phyloP scores from a whole-genome alignment of 2,113 vertebrate species.

The Oophaga pumilio region DNA sequence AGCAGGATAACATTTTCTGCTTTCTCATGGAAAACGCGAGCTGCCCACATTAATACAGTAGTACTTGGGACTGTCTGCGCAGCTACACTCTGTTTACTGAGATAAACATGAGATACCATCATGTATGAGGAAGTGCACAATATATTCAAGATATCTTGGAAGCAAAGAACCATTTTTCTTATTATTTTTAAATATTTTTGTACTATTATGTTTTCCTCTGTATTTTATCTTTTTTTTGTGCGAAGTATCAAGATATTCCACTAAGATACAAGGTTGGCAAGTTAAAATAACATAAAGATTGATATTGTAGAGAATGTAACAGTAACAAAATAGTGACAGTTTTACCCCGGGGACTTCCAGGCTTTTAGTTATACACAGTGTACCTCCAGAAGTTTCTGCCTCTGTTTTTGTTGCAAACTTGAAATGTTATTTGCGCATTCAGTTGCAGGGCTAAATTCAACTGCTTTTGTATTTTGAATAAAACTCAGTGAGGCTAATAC shows the following conservation, averaged over 20 bases:
- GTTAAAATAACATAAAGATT: conserved; percentile 37
- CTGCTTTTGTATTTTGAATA: no score
- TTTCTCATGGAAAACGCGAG: conserved; percentile 66
- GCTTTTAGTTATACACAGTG: not conserved
- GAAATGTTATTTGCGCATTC: not conserved
- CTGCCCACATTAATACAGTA: conserved; percentile 64
- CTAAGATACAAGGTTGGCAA: conserved; percentile 22
- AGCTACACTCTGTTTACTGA: conserved; percentile 64
- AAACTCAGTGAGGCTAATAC: no score
- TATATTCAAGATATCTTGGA: conserved; percentile 63
- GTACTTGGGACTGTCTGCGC: conserved; percentile 55
- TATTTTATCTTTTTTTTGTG: conserved; percentile 41
- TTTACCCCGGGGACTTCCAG: conserved; percentile 23
- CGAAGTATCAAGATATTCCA: conserved; percentile 30
- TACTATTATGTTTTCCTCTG: conserved; percentile 38
- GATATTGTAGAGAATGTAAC: conserved; percentile 28
- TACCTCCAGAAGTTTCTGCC: not conserved
- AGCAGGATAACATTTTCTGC: conserved; percentile 73
- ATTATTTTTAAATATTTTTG: conserved; percentile 48
- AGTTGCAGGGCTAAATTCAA: not conserved
- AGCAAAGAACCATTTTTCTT: conserved; percentile 48
- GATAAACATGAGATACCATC: conserved; percentile 71
- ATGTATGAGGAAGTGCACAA: conserved; percentile 62
- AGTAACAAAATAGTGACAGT: conserved; percentile 11
- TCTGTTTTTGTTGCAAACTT: not conserved